Base-by-base conservation (phyloP, 2,797 vertebrate species). In the Buphagus erythrorhynchus region DNA sequence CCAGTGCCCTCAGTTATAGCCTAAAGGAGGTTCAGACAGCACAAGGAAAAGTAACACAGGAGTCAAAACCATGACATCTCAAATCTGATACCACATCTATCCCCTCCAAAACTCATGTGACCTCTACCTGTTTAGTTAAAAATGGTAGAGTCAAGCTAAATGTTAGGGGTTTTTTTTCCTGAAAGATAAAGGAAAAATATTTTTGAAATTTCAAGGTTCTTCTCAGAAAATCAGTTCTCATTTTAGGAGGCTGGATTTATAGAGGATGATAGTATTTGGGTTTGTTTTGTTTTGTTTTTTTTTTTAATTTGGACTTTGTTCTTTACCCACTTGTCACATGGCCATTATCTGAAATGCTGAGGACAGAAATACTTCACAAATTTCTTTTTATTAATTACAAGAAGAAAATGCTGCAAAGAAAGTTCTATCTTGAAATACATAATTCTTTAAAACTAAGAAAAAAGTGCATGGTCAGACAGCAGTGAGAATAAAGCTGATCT, bases 401-500 rank as follows among this genome's bases (percentile, higher is more conserved):
- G 40, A 90, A 74, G 21, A 90, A 91, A 80, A 85, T 40, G 14
- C 31, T 69, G 67, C 48, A 93, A 82, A 77, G 38, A 42, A 82
- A 66, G 25, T 87, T 74, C 68, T 75, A 33, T 31, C 36, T 93
- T 92, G 55, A 95, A 95, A 91, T 35, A 92, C 16, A 15, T 38
- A 52, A 69, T 58, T 66, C 59, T 92, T 97, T 90, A 81, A 62
- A 87, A 82, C 33, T 45, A 85, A 55, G 63, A 46, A 76, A 90
- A 95, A 82, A 59, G 45, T 13, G 1, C 15, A 55, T 35, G 25
- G 69, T 74, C 42, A 48, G 49, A 82, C 9, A 90, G 48, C 25
- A 54, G 35, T 43, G 54, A 95, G 87, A 93, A 89, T 58, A 95
- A 93, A 96, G 75, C 26, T 85, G 51, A 82, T 86, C 33, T 88